These are phyloP conservation scores for Cybosia mesomella DNA, from an alignment of 2,888 invertebrate genomes.

Conservation along the genomic window DNA sequence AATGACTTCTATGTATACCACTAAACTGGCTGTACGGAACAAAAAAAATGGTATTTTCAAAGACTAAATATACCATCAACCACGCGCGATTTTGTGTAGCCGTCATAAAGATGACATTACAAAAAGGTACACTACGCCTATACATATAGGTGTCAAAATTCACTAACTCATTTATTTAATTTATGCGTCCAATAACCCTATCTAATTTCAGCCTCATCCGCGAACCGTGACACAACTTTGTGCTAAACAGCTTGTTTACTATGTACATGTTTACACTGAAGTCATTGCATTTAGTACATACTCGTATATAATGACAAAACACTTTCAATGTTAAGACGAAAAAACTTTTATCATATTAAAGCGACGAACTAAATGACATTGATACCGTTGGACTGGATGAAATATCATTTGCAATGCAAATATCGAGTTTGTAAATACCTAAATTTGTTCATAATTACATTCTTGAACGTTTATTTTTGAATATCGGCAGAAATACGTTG, in stretches of 20 bases:
- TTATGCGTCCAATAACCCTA: too few relatives aligned
- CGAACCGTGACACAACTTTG: background rate
- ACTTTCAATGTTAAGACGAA: constrained; percentile 7
- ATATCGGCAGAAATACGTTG: constrained; percentile 10
- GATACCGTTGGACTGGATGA: constrained; percentile 23
- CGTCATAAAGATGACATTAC: background rate
- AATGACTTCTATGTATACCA: background rate
- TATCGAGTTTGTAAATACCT: constrained; percentile 17
- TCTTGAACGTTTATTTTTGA: constrained; percentile 19
- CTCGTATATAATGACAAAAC: background rate
- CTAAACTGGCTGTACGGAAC: too few relatives aligned
- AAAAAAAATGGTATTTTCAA: too few relatives aligned
- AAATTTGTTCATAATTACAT: constrained; percentile 9
- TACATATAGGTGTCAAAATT: background rate
- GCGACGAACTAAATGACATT: constrained; percentile 17
- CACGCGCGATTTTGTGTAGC: too few relatives aligned
- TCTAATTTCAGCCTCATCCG: too few relatives aligned
- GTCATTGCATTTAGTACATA: background rate
- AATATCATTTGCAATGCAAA: constrained; percentile 43
- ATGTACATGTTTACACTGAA: background rate
- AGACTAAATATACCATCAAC: background rate
- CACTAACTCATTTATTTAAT: background rate
- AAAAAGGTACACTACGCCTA: background rate
- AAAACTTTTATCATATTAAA: constrained; percentile 20
- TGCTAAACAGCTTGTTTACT: background rate